A percentile compares a stretch with the other conserved stretches of the same genome.
Conservation (phyloP, 2,888 invertebrate genomes). For the Dione vanillae region DNA sequence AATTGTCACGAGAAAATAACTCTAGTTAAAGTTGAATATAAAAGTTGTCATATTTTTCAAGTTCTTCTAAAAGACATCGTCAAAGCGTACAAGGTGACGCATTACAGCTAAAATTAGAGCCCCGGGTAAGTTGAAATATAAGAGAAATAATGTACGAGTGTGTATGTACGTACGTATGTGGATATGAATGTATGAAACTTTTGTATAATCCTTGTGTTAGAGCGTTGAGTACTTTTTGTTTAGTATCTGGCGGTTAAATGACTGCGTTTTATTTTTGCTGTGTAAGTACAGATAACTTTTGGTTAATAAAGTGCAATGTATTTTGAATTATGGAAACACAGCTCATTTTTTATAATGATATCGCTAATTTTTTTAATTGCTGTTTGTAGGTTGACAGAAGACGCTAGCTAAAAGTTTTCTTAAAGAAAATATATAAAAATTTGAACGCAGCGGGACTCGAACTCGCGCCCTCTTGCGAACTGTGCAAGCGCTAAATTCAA, state of each 20-base stretch:
- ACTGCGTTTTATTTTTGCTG: background rate
- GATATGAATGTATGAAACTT: background rate
- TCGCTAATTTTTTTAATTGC: too few relatives aligned
- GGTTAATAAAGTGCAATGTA: too few relatives aligned
- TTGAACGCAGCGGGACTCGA: too few relatives aligned
- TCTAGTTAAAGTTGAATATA: background rate
- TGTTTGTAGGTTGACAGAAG: too few relatives aligned
- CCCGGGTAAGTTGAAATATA: constrained; percentile 9
- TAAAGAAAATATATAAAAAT: too few relatives aligned
- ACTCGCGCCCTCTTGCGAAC: too few relatives aligned
- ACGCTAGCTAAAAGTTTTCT: too few relatives aligned
- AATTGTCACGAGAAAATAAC: too few relatives aligned
- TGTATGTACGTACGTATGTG: background rate
- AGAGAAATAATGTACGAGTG: constrained; percentile 22
- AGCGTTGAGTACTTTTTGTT: constrained; percentile 6
- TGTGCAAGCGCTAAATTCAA: too few relatives aligned
- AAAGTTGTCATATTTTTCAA: background rate
- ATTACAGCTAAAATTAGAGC: constrained; percentile 49
- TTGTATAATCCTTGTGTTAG: background rate
- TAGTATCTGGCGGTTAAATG: background rate
- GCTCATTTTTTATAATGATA: too few relatives aligned
- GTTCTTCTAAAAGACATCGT: background rate
- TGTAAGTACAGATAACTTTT: background rate
- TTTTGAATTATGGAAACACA: too few relatives aligned
- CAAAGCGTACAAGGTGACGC: constrained; percentile 45